Evolutionary conservation across 2,888 invertebrate species (phyloP).

Genomic region (Elgonia sp.): DNA sequence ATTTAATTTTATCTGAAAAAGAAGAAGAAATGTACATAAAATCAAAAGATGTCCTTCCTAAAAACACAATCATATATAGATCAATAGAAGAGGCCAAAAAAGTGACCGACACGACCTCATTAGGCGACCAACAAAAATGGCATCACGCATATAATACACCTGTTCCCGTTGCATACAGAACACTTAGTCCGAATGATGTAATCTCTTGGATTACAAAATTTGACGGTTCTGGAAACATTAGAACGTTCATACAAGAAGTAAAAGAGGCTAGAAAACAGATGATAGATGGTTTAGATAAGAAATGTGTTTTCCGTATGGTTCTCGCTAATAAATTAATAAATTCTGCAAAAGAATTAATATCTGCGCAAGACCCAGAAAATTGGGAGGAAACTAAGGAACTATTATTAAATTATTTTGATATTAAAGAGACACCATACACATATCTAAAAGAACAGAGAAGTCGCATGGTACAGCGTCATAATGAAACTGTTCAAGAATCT

Average conservation of each 20-base stretch:
- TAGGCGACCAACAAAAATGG: constrained; percentile 1
- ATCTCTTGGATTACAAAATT: constrained; percentile 1
- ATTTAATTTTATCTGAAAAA: not conserved
- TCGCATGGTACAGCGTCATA: not conserved
- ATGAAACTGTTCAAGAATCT: constrained; percentile 3
- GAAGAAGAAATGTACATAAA: not conserved
- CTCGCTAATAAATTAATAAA: not conserved
- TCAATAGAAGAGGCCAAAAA: not conserved
- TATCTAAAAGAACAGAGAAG: constrained; percentile 8
- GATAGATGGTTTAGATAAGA: not conserved
- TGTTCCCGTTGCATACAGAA: not conserved
- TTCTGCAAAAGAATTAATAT: not conserved
- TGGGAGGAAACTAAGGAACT: constrained; percentile 16
- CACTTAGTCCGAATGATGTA: constrained; percentile 1
- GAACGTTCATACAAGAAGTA: not conserved
- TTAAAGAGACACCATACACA: constrained; percentile 6
- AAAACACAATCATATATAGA: not conserved
- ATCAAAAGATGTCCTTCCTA: not conserved
- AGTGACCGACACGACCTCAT: not conserved
- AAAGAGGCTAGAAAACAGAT: constrained; percentile 11
- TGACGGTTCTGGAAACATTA: not conserved
- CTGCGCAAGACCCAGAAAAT: not conserved
- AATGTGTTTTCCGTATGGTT: no score
- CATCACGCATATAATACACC: constrained; percentile 4
- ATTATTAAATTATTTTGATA: not conserved